Conservation (phyloP, 2,797 vertebrate species). For the Paramormyrops hopkinsi region DNA sequence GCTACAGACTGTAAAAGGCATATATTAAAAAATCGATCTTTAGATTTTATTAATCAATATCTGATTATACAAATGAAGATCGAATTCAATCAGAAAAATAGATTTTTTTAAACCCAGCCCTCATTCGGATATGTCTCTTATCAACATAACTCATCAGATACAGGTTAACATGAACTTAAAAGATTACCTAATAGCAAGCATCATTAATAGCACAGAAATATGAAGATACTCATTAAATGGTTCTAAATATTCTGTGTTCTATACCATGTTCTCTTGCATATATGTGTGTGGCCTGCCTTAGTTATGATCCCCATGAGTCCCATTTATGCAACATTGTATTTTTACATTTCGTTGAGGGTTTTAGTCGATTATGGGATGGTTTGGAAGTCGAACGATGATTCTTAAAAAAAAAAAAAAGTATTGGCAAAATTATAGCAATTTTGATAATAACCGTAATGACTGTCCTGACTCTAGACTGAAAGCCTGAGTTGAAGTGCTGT, state of each 20-base stretch:
- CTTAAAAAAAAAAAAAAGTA: neutral
- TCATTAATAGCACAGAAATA: neutral
- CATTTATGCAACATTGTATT: neutral
- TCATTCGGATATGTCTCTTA: neutral
- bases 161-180: neutral
- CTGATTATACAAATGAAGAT: neutral
- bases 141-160: neutral
- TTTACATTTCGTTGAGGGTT: neutral
- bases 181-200: neutral
- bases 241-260: neutral
- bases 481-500: neutral
- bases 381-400: neutral
- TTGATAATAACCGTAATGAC: conserved; percentile 7
- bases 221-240: neutral
- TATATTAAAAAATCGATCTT: neutral
- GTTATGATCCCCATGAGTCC: neutral
- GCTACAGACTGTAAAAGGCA: neutral
- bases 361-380: neutral
- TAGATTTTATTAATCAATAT: neutral
- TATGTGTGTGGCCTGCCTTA: neutral
- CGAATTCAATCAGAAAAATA: neutral
- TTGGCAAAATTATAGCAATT: neutral
- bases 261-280: neutral
- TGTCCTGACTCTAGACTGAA: neutral
- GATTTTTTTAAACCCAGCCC: neutral